phyloP scores from a whole-genome alignment of 2,888 invertebrate species.

The Zygogramma bicolorata region DNA sequence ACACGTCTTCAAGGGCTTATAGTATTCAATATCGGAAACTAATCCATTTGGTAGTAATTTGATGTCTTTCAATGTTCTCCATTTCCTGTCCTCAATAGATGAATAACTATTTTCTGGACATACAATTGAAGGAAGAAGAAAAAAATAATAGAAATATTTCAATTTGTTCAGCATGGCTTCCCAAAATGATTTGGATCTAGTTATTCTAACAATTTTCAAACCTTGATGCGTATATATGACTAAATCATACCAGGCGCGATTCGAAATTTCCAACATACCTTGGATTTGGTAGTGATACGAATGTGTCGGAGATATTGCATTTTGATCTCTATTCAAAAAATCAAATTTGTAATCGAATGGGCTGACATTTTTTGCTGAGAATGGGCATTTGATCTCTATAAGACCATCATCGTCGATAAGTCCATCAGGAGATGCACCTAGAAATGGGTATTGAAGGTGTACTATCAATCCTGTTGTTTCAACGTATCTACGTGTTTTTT shows the following conservation, averaged over 20 bases:
- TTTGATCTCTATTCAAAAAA: constrained; percentile 6
- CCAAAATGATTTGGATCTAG: neutral
- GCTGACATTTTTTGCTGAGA: neutral
- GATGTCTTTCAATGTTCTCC: neutral
- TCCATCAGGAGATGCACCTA: no score
- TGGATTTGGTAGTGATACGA: constrained; percentile 15
- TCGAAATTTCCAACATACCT: constrained; percentile 16
- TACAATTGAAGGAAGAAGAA: neutral
- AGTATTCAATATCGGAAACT: constrained; percentile 21
- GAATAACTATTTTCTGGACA: neutral
- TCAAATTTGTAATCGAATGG: constrained; percentile 19
- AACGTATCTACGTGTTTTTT: no score
- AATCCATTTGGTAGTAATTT: constrained; percentile 15
- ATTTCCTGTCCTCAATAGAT: neutral
- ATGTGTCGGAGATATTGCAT: neutral
- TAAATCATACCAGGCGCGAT: constrained; percentile 16
- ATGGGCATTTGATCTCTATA: constrained; percentile 15
- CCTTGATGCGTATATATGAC: constrained; percentile 13
- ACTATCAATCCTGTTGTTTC: no score
- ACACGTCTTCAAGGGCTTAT: constrained; percentile 9
- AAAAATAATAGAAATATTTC: constrained; percentile 7
- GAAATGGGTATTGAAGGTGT: no score
- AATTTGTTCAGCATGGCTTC: neutral
- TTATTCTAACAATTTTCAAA: constrained; percentile 15
- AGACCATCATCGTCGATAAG: no score